phyloP scores from a whole-genome alignment of 1,140 invertebrate species.

The Ceratitis capitata region DNA sequence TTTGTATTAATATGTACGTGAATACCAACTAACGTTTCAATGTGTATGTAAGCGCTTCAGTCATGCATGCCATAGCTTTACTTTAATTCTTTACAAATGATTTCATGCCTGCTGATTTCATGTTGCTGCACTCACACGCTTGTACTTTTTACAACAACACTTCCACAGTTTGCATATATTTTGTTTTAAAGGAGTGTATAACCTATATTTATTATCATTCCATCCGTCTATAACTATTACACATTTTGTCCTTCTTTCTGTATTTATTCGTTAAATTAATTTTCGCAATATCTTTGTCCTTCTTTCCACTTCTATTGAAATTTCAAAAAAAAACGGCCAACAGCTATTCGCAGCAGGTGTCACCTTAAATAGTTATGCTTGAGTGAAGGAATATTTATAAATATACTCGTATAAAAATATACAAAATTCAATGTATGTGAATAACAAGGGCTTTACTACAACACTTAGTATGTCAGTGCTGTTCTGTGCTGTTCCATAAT shows the following conservation, averaged over 20 bases:
- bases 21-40: too few species aligned
- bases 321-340: background rate
- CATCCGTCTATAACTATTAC: background rate
- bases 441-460: too few species aligned
- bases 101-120: conserved; percentile 35
- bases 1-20: background rate
- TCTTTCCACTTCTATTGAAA: background rate
- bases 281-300: conserved; percentile 8
- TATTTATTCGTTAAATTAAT: conserved; percentile 28
- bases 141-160: background rate
- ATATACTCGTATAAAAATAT: background rate
- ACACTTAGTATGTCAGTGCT: too few species aligned
- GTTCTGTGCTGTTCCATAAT: too few species aligned
- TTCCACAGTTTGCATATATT: too few species aligned
- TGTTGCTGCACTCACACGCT: conserved; percentile 8
- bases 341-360: conserved; percentile 20
- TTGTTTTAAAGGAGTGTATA: background rate
- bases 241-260: background rate
- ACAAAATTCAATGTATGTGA: too few species aligned
- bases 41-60: background rate
- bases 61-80: background rate
- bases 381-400: background rate
- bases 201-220: too few species aligned
- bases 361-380: background rate
- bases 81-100: conserved; percentile 23